A percentile compares a stretch with the other conserved stretches of the same genome.
Conservation (phyloP, 1,140 invertebrate genomes). For the Tetragonula clypearis region DNA sequence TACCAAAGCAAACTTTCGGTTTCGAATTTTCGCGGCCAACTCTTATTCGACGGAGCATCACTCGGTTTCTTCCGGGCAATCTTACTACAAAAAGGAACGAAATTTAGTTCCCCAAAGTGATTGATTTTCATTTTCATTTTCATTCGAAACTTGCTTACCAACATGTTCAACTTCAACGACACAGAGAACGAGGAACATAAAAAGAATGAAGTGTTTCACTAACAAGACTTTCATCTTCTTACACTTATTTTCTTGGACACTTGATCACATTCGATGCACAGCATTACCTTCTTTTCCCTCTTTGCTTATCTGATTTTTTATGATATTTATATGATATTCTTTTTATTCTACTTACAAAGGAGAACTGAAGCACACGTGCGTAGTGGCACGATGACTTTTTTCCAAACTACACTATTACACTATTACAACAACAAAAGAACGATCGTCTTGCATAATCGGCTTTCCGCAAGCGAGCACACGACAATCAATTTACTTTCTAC, state of each 20-base stretch:
- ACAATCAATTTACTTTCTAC: background rate
- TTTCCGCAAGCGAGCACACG: slow-evolving; percentile 24
- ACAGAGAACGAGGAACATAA: background rate
- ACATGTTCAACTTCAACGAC: background rate
- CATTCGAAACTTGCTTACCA: background rate
- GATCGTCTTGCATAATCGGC: slow-evolving; percentile 34
- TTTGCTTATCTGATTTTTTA: background rate
- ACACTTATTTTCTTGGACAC: slow-evolving; percentile 1
- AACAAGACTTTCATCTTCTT: slow-evolving; percentile 45
- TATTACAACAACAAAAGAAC: background rate
- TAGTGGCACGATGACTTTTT: background rate
- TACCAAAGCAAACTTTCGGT: slow-evolving; percentile 79
- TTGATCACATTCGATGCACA: background rate
- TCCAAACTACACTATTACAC: background rate
- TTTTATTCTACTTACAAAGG: background rate
- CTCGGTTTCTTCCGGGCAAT: slow-evolving; percentile 69
- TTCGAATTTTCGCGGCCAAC: slow-evolving; percentile 65
- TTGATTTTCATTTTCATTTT: background rate
- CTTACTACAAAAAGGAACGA: slow-evolving; percentile 64
- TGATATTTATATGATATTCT: background rate
- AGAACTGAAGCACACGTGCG: background rate
- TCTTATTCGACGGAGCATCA: slow-evolving; percentile 67
- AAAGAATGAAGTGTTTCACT: background rate
- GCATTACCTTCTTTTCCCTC: background rate
- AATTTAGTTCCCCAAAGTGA: background rate